A percentile compares a stretch with the other conserved stretches of the same genome.
phyloP scores from a whole-genome alignment of 2,888 invertebrate species.

The Chrysotoxum bicinctum region DNA sequence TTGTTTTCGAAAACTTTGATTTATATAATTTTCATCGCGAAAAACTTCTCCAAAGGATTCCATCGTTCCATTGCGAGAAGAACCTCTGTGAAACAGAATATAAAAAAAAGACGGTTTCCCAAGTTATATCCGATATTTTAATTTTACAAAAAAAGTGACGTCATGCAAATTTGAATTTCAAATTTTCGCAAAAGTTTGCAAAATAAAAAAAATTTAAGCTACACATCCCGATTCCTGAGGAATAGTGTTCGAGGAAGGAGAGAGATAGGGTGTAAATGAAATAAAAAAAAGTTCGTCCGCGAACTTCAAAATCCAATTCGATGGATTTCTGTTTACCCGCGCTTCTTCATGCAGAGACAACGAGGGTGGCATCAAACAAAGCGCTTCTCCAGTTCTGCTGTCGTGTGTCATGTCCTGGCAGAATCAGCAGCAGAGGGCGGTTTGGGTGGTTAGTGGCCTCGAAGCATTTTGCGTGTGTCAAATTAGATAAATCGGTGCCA shows the following conservation, averaged over 20 bases:
- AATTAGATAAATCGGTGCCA: slow-evolving; percentile 81
- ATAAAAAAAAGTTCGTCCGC: slow-evolving; percentile 44
- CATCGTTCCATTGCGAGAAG: slow-evolving; percentile 1
- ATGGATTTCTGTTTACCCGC: slow-evolving; percentile 23
- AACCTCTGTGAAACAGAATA: background rate
- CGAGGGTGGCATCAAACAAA: slow-evolving; percentile 35
- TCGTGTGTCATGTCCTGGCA: slow-evolving; percentile 55
- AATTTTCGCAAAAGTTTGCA: slow-evolving; percentile 58
- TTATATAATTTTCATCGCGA: slow-evolving; percentile 59
- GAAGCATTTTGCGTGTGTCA: slow-evolving; percentile 74
- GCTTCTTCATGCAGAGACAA: background rate
- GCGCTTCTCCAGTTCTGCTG: slow-evolving; percentile 25
- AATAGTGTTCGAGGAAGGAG: slow-evolving; percentile 9
- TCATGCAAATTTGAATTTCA: slow-evolving; percentile 66
- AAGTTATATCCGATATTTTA: slow-evolving; percentile 58
- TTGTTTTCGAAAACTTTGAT: slow-evolving; percentile 35
- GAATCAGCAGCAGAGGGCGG: slow-evolving; percentile 11
- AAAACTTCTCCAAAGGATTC: slow-evolving; percentile 35
- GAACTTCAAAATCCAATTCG: slow-evolving; percentile 49
- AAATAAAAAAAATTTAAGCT: slow-evolving; percentile 11
- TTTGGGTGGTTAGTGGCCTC: slow-evolving; percentile 56
- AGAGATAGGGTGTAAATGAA: background rate
- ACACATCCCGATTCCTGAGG: slow-evolving; percentile 14
- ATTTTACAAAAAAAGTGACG: slow-evolving; percentile 54
- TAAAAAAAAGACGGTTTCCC: background rate